Percentiles rank a stretch among this genome's conserved stretches.
These are phyloP conservation scores for Orchestia grillus DNA, from an alignment of 1,140 invertebrate genomes.

Conservation along the genomic window DNA sequence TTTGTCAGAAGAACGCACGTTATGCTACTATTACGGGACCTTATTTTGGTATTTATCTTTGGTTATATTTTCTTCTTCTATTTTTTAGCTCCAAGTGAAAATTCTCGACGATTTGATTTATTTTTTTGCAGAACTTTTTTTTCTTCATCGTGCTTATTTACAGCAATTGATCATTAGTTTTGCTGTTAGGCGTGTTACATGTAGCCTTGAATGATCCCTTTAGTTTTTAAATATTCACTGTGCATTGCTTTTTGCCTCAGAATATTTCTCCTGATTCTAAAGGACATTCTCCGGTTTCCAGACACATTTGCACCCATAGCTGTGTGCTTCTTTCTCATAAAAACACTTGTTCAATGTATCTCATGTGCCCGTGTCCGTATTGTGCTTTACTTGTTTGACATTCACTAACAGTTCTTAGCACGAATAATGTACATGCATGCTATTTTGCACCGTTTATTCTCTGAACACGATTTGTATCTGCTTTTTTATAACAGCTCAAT, in stretches of 20 bases:
- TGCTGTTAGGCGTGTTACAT: neutral
- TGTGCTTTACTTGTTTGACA: neutral
- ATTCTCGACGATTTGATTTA: neutral
- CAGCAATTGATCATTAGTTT: neutral
- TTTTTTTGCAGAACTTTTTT: neutral
- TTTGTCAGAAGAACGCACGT: neutral
- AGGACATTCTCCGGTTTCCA: neutral
- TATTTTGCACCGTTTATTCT: neutral
- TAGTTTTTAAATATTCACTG: neutral
- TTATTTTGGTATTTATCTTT: neutral
- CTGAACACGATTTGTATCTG: neutral
- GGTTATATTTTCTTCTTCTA: neutral
- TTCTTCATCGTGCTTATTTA: neutral
- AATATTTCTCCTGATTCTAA: neutral
- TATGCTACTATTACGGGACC: neutral
- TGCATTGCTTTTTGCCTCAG: neutral
- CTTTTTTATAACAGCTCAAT: neutral
- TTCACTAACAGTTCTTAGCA: neutral
- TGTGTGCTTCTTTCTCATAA: neutral
- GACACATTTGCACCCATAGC: neutral
- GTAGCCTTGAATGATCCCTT: neutral
- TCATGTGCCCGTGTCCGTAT: neutral
- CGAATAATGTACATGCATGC: neutral
- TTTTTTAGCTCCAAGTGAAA: neutral
- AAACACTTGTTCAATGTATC: neutral